Evolutionary conservation across 1,140 invertebrate genomes (phyloP), one percentile per base, ranked within the genome.

Genomic region (Brachionus rotundiformis): DNA sequence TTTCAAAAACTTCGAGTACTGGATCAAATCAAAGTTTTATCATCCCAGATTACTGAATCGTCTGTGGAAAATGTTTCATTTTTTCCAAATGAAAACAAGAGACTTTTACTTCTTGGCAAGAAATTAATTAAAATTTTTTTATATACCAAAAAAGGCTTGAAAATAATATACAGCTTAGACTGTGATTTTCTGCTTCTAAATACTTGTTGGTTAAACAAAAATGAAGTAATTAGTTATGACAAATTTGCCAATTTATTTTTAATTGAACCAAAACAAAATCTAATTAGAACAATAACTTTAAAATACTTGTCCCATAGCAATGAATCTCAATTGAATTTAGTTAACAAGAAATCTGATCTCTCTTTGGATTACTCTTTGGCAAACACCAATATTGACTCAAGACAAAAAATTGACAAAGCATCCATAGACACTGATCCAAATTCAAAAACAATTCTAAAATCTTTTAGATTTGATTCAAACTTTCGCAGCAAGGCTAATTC

Each of bases 41-140:
- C 33, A 25, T 11, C 13, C n/a, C 39, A 44, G 44, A 25, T 25
- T 11, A 0, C 63, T 44, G 68, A 73, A 10, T 73, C 68, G 25
- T 44, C 36, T 13, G 29, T 73, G 5, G 68, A 73, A 44, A 44
- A 44, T 41, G 33, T 73, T 3, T 44, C 39, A 1, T 73, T 73
- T 44, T 73, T 73, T 73, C 68, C 68, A 6, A 73, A 44, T 27
- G 68, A 73, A 25, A 73, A 44, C 29, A 73, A 73, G 25, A 3
- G 68, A 19, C 19, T 73, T 8, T 73, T 73, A 44, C 2, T 73
- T 10, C 16, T 44, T 3, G 68, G 68, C 11, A 73, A 73, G 10
- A 73, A 73, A 44, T 27, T 73, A 13, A 44, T 73, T 5, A 73
- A 73, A 44, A 73, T 73, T 47, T 73, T 73, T 73, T 23, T 73